phyloP scores from a whole-genome alignment of 1,140 invertebrate genomes.

The Ceratina japonica region DNA sequence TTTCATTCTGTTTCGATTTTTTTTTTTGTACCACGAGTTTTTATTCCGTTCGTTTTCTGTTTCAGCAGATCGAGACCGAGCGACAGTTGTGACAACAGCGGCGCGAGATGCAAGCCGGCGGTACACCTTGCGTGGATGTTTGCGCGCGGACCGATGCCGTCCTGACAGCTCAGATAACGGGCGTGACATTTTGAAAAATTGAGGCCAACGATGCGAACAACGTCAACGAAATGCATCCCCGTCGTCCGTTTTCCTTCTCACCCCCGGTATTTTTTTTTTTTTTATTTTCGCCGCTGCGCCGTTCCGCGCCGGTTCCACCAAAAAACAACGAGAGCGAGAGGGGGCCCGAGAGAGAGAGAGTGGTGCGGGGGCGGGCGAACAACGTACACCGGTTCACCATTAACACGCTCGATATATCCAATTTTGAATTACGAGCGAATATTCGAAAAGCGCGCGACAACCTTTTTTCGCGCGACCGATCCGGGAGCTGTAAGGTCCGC shows the following conservation, averaged over 20 bases:
- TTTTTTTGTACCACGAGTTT: conserved; percentile 14
- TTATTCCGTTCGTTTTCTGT: conserved; percentile 31
- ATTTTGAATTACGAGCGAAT: conserved; percentile 41
- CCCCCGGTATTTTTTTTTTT: background rate
- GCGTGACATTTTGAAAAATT: conserved; percentile 66
- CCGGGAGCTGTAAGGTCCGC: background rate
- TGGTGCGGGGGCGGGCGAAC: background rate
- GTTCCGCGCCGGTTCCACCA: background rate
- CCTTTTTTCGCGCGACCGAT: conserved; percentile 7
- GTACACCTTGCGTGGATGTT: conserved; percentile 56
- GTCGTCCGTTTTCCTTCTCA: conserved; percentile 36
- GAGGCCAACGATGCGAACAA: conserved; percentile 62
- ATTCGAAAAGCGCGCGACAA: conserved; percentile 28
- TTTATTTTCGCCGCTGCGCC: background rate
- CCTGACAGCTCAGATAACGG: conserved; percentile 60
- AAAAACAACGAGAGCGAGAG: background rate
- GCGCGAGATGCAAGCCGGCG: conserved; percentile 36
- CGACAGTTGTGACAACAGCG: conserved; percentile 66
- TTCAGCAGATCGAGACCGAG: conserved; percentile 53
- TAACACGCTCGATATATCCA: conserved; percentile 45
- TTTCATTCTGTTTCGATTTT: background rate
- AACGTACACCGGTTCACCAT: conserved; percentile 46
- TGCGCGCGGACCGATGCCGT: conserved; percentile 55
- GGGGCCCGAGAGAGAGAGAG: background rate
- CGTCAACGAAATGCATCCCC: conserved; percentile 60